phyloP scores from a whole-genome alignment of 1,140 invertebrate species.

The Oncopodura yosiiana region DNA sequence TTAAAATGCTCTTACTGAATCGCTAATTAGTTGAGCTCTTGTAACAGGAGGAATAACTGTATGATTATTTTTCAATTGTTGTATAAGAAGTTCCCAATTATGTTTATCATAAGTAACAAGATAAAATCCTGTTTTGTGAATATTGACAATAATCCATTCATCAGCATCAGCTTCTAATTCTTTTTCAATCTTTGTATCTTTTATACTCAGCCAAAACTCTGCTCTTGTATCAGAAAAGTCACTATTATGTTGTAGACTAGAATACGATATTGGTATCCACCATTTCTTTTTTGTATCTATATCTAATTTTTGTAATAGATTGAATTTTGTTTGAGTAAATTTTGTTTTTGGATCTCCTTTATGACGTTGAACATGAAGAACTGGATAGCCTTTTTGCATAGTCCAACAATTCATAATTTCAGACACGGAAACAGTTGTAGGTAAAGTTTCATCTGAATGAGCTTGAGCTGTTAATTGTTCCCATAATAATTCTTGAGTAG shows the following conservation, averaged over 20 bases:
- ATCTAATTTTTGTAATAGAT: constrained; percentile 29
- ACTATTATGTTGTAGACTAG: constrained; percentile 47
- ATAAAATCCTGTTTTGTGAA: constrained; percentile 72
- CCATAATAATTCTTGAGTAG: constrained; percentile 80
- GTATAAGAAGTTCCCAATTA: constrained; percentile 66
- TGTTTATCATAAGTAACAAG: constrained; percentile 67
- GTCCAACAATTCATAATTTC: constrained; percentile 86
- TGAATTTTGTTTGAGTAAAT: constrained; percentile 32
- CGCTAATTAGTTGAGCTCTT: constrained; percentile 77
- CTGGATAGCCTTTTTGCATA: constrained; percentile 72
- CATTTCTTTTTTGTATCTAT: constrained; percentile 44
- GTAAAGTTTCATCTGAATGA: constrained; percentile 50
- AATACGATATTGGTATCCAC: constrained; percentile 78
- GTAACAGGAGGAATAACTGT: constrained; percentile 62
- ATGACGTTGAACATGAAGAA: constrained; percentile 63
- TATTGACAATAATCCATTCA: constrained; percentile 70
- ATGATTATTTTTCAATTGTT: constrained; percentile 51
- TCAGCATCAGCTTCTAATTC: constrained; percentile 41
- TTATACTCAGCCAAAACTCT: constrained; percentile 55
- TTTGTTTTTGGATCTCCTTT: too few species aligned
- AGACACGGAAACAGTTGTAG: constrained; percentile 52
- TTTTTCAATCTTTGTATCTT: constrained; percentile 37
- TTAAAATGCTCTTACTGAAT: too few species aligned
- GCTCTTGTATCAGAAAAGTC: constrained; percentile 58
- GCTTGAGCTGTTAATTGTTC: constrained; percentile 61